A percentile compares a stretch with the other conserved stretches of the same genome.
Evolutionary conservation across 2,888 invertebrate genomes (phyloP).

Genomic region (Drosophila planitibia): DNA sequence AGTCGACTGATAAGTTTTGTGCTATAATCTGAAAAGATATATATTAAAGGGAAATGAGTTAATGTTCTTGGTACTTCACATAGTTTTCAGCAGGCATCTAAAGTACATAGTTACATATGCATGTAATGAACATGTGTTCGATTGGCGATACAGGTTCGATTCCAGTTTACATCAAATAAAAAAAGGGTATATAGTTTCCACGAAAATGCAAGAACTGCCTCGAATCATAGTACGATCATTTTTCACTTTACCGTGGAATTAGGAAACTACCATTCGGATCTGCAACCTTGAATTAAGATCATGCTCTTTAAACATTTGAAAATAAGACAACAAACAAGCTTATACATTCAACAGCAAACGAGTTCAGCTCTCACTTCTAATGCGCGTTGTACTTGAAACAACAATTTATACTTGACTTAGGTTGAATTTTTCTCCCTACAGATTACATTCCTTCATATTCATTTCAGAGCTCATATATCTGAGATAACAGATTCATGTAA

Average conservation of each 20-base stretch:
- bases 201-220: neutral
- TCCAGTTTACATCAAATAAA: neutral
- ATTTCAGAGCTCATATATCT: neutral
- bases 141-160: neutral
- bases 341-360: neutral
- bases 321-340: neutral
- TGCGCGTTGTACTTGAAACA: neutral
- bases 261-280: neutral
- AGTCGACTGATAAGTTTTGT: slow-evolving; percentile 3
- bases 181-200: neutral
- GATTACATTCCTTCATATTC: neutral
- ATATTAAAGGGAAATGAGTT: slow-evolving; percentile 21
- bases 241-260: neutral
- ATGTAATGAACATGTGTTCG: neutral
- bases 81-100: neutral
- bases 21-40: neutral
- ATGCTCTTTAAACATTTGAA: neutral
- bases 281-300: neutral
- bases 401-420: neutral
- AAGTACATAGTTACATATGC: neutral
- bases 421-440: neutral
- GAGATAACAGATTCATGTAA: neutral
- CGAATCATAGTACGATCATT: neutral
- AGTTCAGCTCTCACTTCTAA: neutral
- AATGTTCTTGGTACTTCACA: neutral